A percentile compares a stretch with the other conserved stretches of the same genome.
Evolutionary conservation across 30 jellyfish, hydroid and myxozoan genomes (phyloP).

Genomic region (Nemopilema nomurai): DNA sequence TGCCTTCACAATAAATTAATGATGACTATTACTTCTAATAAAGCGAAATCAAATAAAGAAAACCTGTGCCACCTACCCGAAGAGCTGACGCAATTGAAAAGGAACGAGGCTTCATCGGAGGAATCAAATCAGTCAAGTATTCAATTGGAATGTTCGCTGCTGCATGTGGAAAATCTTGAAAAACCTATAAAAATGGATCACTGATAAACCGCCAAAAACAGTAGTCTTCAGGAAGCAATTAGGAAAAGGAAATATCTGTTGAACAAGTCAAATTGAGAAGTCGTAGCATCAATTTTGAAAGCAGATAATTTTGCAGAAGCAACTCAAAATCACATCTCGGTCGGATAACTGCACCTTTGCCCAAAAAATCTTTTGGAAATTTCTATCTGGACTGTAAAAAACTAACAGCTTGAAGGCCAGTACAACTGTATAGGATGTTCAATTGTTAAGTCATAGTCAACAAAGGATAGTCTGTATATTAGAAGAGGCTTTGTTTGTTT

Average conservation of each 20-base stretch:
- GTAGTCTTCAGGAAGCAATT: too few species aligned
- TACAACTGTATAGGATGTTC: too few species aligned
- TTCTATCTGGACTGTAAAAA: too few species aligned
- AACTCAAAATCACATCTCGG: too few species aligned
- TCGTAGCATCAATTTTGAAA: background rate
- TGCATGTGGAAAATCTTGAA: constrained; percentile 92
- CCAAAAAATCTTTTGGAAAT: too few species aligned
- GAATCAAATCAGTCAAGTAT: constrained; percentile 88
- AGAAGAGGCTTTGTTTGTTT: too few species aligned
- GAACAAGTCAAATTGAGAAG: background rate
- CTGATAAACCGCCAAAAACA: background rate
- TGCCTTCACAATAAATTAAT: background rate
- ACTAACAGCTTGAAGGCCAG: too few species aligned
- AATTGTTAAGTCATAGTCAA: background rate
- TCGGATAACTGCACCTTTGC: too few species aligned
- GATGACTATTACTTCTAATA: background rate
- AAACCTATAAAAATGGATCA: constrained; percentile 57
- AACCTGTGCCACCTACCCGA: constrained; percentile 43
- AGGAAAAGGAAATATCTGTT: background rate
- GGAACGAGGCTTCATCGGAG: constrained; percentile 96
- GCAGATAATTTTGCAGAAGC: too few species aligned
- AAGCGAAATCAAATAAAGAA: background rate
- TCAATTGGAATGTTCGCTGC: constrained; percentile 74
- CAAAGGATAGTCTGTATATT: too few species aligned
- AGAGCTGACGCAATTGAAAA: constrained; percentile 94